phyloP scores from a whole-genome alignment of 2,888 invertebrate genomes.

The Eupithecia tripunctaria region DNA sequence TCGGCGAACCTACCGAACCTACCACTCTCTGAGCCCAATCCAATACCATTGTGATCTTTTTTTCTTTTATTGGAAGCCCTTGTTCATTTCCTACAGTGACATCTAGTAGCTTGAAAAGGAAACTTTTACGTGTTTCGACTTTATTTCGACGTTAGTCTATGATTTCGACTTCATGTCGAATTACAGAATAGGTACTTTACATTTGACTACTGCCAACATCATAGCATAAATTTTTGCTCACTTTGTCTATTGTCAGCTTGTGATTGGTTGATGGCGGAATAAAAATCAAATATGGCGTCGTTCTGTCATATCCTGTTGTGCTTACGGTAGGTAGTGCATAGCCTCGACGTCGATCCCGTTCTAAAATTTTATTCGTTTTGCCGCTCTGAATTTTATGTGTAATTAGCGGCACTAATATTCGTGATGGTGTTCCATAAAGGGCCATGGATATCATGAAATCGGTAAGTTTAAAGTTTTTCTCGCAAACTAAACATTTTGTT shows the following conservation, averaged over 20 bases:
- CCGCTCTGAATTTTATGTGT: slow-evolving; percentile 70
- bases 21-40: not conserved
- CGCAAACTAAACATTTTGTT: slow-evolving; percentile 73
- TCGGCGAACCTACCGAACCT: too few species aligned
- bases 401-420: slow-evolving; percentile 75
- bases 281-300: slow-evolving; percentile 73
- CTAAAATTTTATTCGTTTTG: slow-evolving; percentile 67
- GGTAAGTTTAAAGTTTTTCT: slow-evolving; percentile 74
- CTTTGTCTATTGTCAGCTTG: slow-evolving; percentile 47
- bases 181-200: not conserved
- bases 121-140: not conserved
- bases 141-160: not conserved
- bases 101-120: not conserved
- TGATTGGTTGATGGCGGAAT: slow-evolving; percentile 60
- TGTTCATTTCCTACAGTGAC: not conserved
- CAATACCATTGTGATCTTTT: too few species aligned
- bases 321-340: slow-evolving; percentile 74
- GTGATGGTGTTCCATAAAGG: slow-evolving; percentile 84
- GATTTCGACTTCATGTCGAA: not conserved
- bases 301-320: slow-evolving; percentile 83
- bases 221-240: not conserved
- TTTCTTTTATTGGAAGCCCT: too few species aligned
- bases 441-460: slow-evolving; percentile 86
- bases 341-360: slow-evolving; percentile 76
- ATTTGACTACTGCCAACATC: not conserved